Percentiles rank a stretch among this genome's conserved stretches.
phyloP scores from a whole-genome alignment of 2,797 vertebrate species.

The Tenualosa thibaudeaui region DNA sequence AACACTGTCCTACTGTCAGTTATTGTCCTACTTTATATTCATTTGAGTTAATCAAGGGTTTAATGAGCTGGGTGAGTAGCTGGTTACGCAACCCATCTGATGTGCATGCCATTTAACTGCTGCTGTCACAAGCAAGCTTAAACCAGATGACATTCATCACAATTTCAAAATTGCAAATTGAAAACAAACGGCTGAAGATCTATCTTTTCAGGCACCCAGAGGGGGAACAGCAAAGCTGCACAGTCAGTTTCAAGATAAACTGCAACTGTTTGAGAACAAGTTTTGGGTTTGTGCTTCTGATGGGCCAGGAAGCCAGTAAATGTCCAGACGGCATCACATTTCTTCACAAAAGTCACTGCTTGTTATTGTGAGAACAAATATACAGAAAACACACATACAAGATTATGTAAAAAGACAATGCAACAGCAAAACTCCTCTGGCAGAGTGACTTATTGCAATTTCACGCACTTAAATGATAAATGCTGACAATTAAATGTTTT shows the following conservation, averaged over 20 bases:
- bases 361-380: neutral
- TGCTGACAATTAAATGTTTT: neutral
- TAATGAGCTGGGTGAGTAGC: too few species aligned
- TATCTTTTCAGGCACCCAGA: neutral
- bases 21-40: too few species aligned
- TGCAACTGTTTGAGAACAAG: neutral
- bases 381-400: neutral
- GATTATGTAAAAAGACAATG: neutral
- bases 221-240: neutral
- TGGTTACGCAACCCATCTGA: neutral
- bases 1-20: too few species aligned
- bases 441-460: neutral
- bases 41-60: too few species aligned
- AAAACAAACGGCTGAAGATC: neutral
- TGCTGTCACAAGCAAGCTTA: neutral
- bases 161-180: neutral
- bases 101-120: neutral
- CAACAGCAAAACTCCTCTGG: slow-evolving; percentile 2
- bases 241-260: neutral
- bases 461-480: neutral
- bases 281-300: slow-evolving; percentile 1
- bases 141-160: neutral
- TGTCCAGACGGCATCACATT: neutral
- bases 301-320: neutral
- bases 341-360: neutral